These are phyloP conservation scores for Harpalus rubripes DNA, from an alignment of 2,888 invertebrate genomes.

Conservation along the genomic window DNA sequence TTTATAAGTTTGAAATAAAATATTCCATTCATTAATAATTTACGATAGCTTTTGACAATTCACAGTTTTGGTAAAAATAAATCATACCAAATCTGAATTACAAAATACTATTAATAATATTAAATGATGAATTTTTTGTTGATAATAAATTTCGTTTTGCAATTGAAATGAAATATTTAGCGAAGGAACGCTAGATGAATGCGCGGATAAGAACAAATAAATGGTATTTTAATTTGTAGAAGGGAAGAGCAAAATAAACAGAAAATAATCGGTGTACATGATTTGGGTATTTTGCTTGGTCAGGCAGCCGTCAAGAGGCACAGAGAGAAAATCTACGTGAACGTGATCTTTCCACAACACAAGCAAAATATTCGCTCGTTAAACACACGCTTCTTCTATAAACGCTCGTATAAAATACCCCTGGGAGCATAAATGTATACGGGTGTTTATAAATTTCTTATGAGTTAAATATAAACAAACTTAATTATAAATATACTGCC, in stretches of 20 bases:
- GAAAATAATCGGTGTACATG: slow-evolving; percentile 43
- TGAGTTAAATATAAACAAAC: slow-evolving; percentile 9
- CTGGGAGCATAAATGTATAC: neutral
- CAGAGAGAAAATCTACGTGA: slow-evolving; percentile 20
- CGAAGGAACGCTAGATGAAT: neutral
- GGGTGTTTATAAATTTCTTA: slow-evolving; percentile 15
- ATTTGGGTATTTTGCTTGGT: slow-evolving; percentile 41
- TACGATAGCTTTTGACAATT: neutral
- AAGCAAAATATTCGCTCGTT: slow-evolving; percentile 58
- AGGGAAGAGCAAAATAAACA: slow-evolving; percentile 23
- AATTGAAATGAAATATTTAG: neutral
- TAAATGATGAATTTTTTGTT: slow-evolving; percentile 4
- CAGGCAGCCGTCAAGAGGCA: slow-evolving; percentile 38
- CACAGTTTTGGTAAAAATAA: neutral
- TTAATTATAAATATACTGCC: slow-evolving; percentile 15
- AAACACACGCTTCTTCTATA: slow-evolving; percentile 43
- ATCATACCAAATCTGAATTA: neutral
- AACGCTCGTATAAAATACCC: slow-evolving; percentile 10
- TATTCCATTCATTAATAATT: neutral
- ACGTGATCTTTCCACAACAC: slow-evolving; percentile 51
- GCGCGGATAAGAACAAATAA: neutral
- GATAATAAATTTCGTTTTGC: slow-evolving; percentile 9
- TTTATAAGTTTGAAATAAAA: neutral
- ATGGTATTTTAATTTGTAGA: slow-evolving; percentile 18
- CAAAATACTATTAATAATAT: slow-evolving; percentile 19